Evolutionary conservation across 1,140 invertebrate species (phyloP).

Genomic region (Hylaeus anthracinus): DNA sequence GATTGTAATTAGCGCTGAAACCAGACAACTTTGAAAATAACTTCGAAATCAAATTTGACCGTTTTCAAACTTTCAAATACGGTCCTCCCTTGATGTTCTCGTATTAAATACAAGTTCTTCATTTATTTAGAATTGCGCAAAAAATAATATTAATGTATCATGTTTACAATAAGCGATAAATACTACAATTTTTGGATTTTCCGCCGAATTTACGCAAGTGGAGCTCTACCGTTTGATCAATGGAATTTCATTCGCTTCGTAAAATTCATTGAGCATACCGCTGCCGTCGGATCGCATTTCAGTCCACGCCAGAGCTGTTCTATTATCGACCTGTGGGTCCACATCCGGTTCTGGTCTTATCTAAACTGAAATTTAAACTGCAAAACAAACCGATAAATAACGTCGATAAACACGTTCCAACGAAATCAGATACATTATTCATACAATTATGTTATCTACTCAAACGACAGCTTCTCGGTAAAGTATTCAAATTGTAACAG

Average conservation of each 20-base stretch:
- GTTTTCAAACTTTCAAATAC: no score
- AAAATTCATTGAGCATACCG: constrained; percentile 1
- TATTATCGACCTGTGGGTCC: background rate
- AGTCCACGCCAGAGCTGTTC: background rate
- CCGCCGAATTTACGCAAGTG: background rate
- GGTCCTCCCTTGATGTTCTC: no score
- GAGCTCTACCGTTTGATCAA: background rate
- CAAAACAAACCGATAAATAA: background rate
- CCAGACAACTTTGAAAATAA: no score
- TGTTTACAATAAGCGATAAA: background rate
- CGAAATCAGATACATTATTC: background rate
- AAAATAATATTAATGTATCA: background rate
- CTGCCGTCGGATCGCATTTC: constrained; percentile 1
- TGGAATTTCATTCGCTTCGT: background rate
- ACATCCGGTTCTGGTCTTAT: background rate
- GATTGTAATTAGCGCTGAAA: no score
- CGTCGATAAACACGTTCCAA: background rate
- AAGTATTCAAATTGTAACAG: background rate
- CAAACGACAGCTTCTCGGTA: no score
- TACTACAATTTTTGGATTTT: background rate
- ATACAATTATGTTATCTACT: background rate
- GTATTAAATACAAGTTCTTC: no score
- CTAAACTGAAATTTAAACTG: background rate
- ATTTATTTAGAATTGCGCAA: no score
- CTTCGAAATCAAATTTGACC: no score